Evolutionary conservation across 37 sponge, comb jelly and placozoan species (phyloP), one percentile per base, ranked within the genome.

Genomic region (Agelas oroides): DNA sequence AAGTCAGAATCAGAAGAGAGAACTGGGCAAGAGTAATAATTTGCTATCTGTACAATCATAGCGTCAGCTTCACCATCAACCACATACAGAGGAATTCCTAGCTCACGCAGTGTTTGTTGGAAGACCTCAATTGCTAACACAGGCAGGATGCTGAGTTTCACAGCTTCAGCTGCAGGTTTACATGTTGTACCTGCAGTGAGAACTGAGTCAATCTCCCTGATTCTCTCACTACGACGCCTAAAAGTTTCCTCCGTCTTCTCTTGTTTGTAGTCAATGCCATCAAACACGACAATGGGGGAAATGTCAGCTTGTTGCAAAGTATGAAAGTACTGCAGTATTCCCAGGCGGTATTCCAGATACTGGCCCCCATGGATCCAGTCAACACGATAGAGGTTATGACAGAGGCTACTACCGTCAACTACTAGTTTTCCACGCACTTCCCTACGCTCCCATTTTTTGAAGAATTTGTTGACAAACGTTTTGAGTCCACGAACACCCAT

Each of bases 11-110:
- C 96, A 13, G 59, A 21, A 15, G 88, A 71, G 1, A 92, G 60
- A 1, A 95, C 90, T 20, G 91, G 93, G 64, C 91, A 95, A 21
- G 46, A 46, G 23, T 84, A 46, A 46, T 46, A 8, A 8, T 46
- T 46, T 46, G 46, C 46, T 46, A 46, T 46, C 46, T 46, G 46
- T 46, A 46, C 46, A 12, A 46, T 46, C n/a, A 39, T 37, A 24
- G 19, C 53, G 39, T 95, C 96, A 30, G 91, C 94, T 52, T 95
- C 96, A 52, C 93, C 87, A 64, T 95, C 96, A 24, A 66, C 92
- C 1, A 84, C 71, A 33, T 64, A 3, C 70, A 86, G 72, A 19
- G 79, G 53, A 19, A 93, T 76, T 5, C 77, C 59, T 13, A 54
- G 20, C 31, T 89, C 82, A 61, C 38, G 19, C 59, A 93, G 66